Evolutionary conservation across 2,888 invertebrate species (phyloP), one percentile per base, ranked within the genome.

Genomic region (Anthrax anthrax): DNA sequence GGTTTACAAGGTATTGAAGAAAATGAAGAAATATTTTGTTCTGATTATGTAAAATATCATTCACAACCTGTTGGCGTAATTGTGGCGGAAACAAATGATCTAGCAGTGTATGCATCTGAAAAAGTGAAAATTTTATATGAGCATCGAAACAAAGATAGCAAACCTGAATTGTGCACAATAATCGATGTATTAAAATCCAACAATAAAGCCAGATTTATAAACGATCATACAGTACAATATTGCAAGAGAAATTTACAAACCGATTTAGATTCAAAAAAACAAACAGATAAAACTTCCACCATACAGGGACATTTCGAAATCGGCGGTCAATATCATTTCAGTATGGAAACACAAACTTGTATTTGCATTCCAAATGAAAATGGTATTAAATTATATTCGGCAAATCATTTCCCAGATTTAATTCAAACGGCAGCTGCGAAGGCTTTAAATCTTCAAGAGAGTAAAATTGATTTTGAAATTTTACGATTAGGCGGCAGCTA

Each of bases 11-110:
- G 36, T 14, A 38, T 42, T 32, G 42, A 14, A 6, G 50, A 53
- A 16, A 60, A 69, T 3, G 76, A 72, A 63, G 4, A 72, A 59
- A 62, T 67, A 54, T 56, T 61, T 47, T 29, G 57, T 42, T 17
- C 64, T 54, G 60, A 58, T 1, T 43, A 45, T 66, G 9, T 82
- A 2, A 43, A 43, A 34, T 51, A 75, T 60, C 77, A 78, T 50
- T 80, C 82, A 1, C 80, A 82, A 56, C 72, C 80, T n/a, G 68
- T 76, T 14, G 82, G 77, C 1, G 70, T 82, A 1, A 72, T 83
- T 47, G 73, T 78, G 0, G 82, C 82, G 18, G 69, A 71, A 41
- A 73, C 71, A 2, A 73, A 74, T 23, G 67, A 67, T 1, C 54
- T 76, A 18, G 83, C 83, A 0, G 71, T 75, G 49, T 62, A 69